phyloP scores from a whole-genome alignment of 2,797 vertebrate species.

The Scolopax bukidnonensis region DNA sequence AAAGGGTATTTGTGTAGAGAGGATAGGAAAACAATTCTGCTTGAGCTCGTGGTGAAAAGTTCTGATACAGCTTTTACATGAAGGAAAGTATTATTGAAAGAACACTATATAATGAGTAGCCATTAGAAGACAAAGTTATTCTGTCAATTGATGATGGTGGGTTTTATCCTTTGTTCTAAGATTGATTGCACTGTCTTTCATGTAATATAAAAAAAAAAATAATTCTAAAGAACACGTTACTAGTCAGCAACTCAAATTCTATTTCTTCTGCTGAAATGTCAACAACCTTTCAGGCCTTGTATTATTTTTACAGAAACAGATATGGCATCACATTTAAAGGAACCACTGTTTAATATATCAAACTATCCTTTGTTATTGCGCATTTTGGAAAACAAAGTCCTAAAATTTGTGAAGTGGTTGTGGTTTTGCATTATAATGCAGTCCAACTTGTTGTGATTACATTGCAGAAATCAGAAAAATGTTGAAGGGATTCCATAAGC shows the following conservation, averaged over 20 bases:
- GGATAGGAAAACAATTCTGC: background rate
- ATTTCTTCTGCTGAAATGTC: conserved; percentile 74
- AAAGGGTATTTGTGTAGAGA: background rate
- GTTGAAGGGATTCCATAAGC: background rate
- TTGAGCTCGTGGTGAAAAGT: background rate
- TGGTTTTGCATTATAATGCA: conserved; percentile 50
- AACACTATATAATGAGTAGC: background rate
- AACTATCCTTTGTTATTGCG: conserved; percentile 39
- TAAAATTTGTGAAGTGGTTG: conserved; percentile 22
- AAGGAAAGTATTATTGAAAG: conserved; percentile 3
- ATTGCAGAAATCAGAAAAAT: conserved; percentile 36
- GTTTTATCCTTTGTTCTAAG: conserved; percentile 69
- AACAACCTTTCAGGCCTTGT: conserved; percentile 65
- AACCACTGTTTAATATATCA: background rate
- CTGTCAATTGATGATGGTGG: conserved; percentile 48
- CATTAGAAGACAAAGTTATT: conserved; percentile 44
- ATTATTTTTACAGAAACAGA: conserved; percentile 66
- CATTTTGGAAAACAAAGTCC: background rate
- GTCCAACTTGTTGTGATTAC: conserved; percentile 29
- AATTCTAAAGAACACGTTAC: conserved; percentile 44
- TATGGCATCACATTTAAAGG: conserved; percentile 37
- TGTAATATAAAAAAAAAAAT: conserved; percentile 57
- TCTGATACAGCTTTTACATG: background rate
- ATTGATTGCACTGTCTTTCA: conserved; percentile 74
- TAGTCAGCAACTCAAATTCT: conserved; percentile 67